Evolutionary conservation across 2,888 invertebrate species (phyloP).

Genomic region (Eudemis profundana): DNA sequence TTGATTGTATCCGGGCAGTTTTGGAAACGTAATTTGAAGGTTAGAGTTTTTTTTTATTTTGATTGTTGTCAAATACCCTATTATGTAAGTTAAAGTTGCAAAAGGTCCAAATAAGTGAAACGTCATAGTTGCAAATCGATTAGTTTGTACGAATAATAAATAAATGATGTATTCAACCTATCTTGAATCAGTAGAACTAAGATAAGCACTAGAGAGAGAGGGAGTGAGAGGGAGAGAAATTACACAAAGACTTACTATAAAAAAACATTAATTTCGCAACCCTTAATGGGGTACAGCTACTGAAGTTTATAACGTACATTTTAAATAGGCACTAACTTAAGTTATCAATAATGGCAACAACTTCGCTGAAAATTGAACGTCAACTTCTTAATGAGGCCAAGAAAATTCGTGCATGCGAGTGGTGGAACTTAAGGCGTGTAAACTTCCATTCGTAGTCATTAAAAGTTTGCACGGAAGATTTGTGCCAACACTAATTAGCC

Average conservation of each 20-base stretch:
- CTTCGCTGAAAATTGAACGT: constrained; percentile 69
- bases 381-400: constrained; percentile 81
- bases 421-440: constrained; percentile 78
- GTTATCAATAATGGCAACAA: constrained; percentile 74
- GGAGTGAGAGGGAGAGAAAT: constrained; percentile 2
- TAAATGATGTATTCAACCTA: too few species aligned
- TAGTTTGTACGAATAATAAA: too few species aligned
- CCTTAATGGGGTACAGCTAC: not conserved
- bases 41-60: too few species aligned
- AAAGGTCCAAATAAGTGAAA: too few species aligned
- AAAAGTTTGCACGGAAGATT: constrained; percentile 81
- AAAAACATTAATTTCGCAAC: not conserved
- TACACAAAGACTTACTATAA: not conserved
- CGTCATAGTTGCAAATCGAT: too few species aligned
- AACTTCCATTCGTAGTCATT: constrained; percentile 82
- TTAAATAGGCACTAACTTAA: constrained; percentile 27
- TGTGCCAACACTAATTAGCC: constrained; percentile 82
- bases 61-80: too few species aligned
- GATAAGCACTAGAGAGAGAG: too few species aligned
- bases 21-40: too few species aligned
- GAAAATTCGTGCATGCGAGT: constrained; percentile 74
- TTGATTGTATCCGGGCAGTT: too few species aligned
- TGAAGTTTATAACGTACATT: not conserved
- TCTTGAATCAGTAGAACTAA: too few species aligned
- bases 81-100: too few species aligned